A percentile compares a stretch with the other conserved stretches of the same genome.
These are phyloP conservation scores for Polypedilum pembai DNA, from an alignment of 1,140 invertebrate species.

Conservation along the genomic window DNA sequence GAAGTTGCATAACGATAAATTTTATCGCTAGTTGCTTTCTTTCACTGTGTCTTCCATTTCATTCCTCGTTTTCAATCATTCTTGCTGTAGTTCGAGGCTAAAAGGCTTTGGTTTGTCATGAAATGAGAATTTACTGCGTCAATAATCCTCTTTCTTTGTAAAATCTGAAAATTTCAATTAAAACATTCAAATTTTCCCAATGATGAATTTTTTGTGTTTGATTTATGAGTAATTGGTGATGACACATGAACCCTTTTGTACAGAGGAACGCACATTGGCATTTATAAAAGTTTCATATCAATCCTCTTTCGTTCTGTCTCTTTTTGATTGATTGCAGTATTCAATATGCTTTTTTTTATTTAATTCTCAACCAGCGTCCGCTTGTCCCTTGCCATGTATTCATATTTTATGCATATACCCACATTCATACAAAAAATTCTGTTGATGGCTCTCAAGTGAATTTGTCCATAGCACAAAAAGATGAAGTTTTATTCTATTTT, in stretches of 20 bases:
- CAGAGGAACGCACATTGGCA: neutral
- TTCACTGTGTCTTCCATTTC: no score
- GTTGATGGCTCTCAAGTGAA: neutral
- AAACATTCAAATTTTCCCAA: neutral
- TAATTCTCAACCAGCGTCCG: neutral
- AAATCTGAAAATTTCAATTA: neutral
- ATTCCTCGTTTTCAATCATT: no score
- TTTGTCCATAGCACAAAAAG: neutral
- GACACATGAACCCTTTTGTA: neutral
- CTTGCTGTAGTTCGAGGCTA: neutral
- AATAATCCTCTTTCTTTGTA: neutral
- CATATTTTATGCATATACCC: neutral
- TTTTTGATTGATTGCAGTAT: neutral
- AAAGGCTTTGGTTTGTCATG: neutral
- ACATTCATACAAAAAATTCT: neutral
- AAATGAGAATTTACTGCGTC: neutral
- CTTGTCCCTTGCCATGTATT: neutral
- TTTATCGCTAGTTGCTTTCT: neutral
- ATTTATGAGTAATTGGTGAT: conserved; percentile 3
- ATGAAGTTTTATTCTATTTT: neutral
- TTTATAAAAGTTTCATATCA: neutral
- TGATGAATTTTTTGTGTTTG: neutral
- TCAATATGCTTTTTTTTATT: neutral
- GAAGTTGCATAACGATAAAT: neutral
- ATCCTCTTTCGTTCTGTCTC: neutral